phyloP scores from a whole-genome alignment of 2,888 invertebrate species.

The Aquatica leii region DNA sequence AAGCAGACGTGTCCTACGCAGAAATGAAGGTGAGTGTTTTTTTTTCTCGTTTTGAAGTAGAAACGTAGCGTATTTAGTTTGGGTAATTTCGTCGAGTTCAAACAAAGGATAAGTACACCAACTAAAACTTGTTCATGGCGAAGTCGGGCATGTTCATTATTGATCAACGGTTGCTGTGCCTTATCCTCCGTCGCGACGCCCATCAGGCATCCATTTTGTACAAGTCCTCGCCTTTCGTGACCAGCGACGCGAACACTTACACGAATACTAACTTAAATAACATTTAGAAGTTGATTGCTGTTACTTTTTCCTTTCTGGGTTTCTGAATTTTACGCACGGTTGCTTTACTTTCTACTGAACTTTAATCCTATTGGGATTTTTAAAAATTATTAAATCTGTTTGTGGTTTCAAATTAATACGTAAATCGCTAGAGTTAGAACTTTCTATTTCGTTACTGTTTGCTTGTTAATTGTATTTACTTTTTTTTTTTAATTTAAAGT shows the following conservation, averaged over 20 bases:
- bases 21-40: no score
- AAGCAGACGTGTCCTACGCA: no score
- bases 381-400: conserved; percentile 15
- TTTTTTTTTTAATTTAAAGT: neutral
- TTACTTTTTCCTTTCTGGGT: conserved; percentile 30
- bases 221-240: conserved; percentile 47
- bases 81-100: no score
- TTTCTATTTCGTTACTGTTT: neutral
- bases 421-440: neutral
- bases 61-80: no score
- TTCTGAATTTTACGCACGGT: conserved; percentile 25
- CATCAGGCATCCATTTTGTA: conserved; percentile 58
- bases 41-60: no score
- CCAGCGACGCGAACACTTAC: conserved; percentile 45
- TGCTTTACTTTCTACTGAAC: conserved; percentile 24
- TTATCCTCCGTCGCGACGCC: conserved; percentile 59
- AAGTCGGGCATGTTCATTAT: conserved; percentile 60
- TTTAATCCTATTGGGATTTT: conserved; percentile 16
- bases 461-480: conserved; percentile 5
- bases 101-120: conserved; percentile 16
- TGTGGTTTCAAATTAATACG: conserved; percentile 6
- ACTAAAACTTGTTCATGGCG: conserved; percentile 48
- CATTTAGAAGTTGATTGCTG: conserved; percentile 35
- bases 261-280: conserved; percentile 40
- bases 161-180: conserved; percentile 58